These are phyloP conservation scores for Potamilus streckersoni DNA, from an alignment of 1,140 invertebrate genomes.

Conservation along the genomic window DNA sequence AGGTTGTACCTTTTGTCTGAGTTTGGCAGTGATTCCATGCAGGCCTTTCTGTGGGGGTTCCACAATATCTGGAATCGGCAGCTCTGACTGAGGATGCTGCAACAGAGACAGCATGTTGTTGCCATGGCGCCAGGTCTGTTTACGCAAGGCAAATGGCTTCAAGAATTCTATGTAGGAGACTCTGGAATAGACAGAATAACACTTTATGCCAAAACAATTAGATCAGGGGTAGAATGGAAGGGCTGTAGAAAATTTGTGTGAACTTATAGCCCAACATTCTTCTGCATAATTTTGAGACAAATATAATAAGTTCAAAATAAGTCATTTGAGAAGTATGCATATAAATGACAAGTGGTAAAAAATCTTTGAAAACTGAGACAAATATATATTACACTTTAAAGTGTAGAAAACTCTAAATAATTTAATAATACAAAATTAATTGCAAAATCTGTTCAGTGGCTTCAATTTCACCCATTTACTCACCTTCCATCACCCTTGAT, in stretches of 20 bases:
- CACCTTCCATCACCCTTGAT: slow-evolving; percentile 60
- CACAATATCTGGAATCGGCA: slow-evolving; percentile 58
- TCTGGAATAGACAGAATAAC: slow-evolving; percentile 40
- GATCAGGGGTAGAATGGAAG: too few relatives aligned
- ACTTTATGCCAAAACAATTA: background rate
- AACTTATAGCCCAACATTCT: too few relatives aligned
- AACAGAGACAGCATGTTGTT: slow-evolving; percentile 63
- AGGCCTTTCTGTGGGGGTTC: slow-evolving; percentile 60
- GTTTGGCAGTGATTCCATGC: slow-evolving; percentile 59
- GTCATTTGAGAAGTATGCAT: too few relatives aligned
- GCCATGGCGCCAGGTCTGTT: slow-evolving; percentile 63
- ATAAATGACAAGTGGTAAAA: too few relatives aligned
- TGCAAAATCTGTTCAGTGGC: background rate
- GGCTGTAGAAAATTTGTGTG: too few relatives aligned
- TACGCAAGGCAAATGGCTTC: slow-evolving; percentile 64
- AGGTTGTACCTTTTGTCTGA: slow-evolving; percentile 58
- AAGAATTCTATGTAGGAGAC: slow-evolving; percentile 65
- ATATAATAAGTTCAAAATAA: too few relatives aligned
- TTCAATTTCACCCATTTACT: slow-evolving; percentile 6
- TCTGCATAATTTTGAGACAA: too few relatives aligned
- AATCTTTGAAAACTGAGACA: too few relatives aligned
- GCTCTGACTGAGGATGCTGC: slow-evolving; percentile 57
- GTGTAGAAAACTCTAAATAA: too few relatives aligned
- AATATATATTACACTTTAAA: too few relatives aligned
- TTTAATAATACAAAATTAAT: too few relatives aligned